These are phyloP conservation scores for Procambarus clarkii DNA, from an alignment of 1,140 invertebrate species.

Conservation along the genomic window DNA sequence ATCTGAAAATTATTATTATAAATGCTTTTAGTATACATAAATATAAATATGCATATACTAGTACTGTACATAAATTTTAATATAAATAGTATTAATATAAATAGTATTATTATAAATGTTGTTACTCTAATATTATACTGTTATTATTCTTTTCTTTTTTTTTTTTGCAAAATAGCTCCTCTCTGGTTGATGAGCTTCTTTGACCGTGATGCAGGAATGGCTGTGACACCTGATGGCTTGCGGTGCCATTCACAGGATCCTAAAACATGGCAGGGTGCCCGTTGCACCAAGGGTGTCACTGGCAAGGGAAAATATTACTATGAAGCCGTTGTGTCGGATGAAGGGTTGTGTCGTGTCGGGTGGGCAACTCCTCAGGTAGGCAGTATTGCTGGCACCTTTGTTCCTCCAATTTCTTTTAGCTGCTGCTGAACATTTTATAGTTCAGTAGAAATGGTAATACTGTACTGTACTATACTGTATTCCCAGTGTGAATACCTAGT, in stretches of 20 bases:
- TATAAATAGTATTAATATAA: no score
- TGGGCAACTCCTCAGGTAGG: slow-evolving; percentile 91
- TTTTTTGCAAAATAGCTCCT: slow-evolving; percentile 74
- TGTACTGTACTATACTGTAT: no score
- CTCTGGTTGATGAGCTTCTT: slow-evolving; percentile 91
- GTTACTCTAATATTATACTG: no score
- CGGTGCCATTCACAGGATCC: slow-evolving; percentile 94
- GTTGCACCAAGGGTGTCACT: slow-evolving; percentile 92
- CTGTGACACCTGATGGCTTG: slow-evolving; percentile 93
- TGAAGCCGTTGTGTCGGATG: slow-evolving; percentile 96
- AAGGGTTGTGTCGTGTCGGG: slow-evolving; percentile 95
- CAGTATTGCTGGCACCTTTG: not conserved
- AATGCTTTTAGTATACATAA: no score
- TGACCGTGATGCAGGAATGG: slow-evolving; percentile 91
- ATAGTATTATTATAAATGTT: not conserved
- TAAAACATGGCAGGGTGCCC: slow-evolving; percentile 95
- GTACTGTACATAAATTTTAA: no score
- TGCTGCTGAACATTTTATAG: no score
- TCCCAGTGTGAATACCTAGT: no score
- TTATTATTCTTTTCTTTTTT: not conserved
- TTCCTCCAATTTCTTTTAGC: no score
- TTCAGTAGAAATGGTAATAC: no score
- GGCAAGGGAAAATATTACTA: slow-evolving; percentile 93
- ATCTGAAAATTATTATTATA: no score
- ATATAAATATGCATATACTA: no score